Evolutionary conservation across 2,797 vertebrate genomes (phyloP).

Genomic region (Cossypha dichroa): DNA sequence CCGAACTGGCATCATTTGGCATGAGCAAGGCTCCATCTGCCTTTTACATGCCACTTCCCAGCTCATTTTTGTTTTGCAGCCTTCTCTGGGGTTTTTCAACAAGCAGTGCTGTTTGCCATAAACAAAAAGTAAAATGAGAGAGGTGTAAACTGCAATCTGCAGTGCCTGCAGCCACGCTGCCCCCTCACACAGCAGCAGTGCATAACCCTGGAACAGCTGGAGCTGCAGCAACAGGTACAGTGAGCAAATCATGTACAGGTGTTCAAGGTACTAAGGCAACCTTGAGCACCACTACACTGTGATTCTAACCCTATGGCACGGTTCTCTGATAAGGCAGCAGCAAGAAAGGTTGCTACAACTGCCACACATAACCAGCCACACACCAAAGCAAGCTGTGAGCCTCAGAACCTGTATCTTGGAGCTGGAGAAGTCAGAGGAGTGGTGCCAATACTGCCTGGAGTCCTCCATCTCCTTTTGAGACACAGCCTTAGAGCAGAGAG

Average conservation of each 20-base stretch:
- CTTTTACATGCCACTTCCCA: neutral
- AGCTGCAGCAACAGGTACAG: neutral
- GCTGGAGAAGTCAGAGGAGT: neutral
- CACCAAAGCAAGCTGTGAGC: neutral
- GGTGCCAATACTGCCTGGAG: neutral
- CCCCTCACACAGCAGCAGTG: neutral
- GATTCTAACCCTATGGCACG: fast-evolving
- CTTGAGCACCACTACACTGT: fast-evolving
- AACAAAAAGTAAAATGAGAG: neutral
- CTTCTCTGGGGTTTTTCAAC: neutral
- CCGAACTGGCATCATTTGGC: neutral
- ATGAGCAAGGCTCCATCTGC: neutral
- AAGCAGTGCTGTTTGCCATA: neutral
- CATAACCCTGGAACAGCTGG: neutral
- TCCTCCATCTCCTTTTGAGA: neutral
- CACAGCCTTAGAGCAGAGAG: neutral
- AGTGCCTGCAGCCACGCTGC: neutral
- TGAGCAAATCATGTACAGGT: neutral
- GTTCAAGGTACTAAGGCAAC: fast-evolving
- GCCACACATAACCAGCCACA: fast-evolving
- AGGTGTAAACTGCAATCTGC: neutral
- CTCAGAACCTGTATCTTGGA: neutral
- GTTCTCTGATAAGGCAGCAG: neutral
- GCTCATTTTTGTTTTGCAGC: neutral
- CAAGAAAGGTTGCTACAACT: neutral